Evolutionary conservation across 2,113 vertebrate genomes (phyloP).

Genomic region (Colinus virginianus): DNA sequence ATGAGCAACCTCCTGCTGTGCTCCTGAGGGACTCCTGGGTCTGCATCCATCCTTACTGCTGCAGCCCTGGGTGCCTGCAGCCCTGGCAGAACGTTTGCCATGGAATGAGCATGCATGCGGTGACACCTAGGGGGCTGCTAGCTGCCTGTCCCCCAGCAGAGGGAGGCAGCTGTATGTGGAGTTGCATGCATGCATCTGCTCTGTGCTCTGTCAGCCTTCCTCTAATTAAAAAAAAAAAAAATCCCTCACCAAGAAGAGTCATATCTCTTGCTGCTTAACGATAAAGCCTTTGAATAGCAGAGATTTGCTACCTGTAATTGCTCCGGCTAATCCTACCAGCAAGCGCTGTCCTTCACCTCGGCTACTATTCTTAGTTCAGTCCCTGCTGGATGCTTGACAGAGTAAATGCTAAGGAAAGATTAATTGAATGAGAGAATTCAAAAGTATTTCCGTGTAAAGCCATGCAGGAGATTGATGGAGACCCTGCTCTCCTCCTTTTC

Average conservation of each 20-base stretch:
- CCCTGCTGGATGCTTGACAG: background rate
- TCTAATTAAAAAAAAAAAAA: background rate
- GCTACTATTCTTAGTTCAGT: background rate
- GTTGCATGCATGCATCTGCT: background rate
- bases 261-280: background rate
- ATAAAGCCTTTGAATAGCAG: background rate
- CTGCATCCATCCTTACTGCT: background rate
- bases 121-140: background rate
- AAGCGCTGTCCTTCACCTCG: background rate
- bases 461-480: background rate
- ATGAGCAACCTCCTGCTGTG: background rate
- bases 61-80: background rate
- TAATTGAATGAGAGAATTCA: background rate
- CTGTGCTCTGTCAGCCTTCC: background rate
- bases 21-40: background rate
- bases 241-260: background rate
- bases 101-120: background rate
- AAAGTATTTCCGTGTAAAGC: background rate
- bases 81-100: background rate
- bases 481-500: background rate
- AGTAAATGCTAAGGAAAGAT: background rate
- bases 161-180: slow-evolving; percentile 35
- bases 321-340: slow-evolving; percentile 4
- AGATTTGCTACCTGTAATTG: slow-evolving; percentile 36
- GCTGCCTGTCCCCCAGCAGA: slow-evolving; percentile 39